A percentile compares a stretch with the other conserved stretches of the same genome.
Conservation (phyloP, 1,140 invertebrate genomes). For the Teleopsis dalmanni region DNA sequence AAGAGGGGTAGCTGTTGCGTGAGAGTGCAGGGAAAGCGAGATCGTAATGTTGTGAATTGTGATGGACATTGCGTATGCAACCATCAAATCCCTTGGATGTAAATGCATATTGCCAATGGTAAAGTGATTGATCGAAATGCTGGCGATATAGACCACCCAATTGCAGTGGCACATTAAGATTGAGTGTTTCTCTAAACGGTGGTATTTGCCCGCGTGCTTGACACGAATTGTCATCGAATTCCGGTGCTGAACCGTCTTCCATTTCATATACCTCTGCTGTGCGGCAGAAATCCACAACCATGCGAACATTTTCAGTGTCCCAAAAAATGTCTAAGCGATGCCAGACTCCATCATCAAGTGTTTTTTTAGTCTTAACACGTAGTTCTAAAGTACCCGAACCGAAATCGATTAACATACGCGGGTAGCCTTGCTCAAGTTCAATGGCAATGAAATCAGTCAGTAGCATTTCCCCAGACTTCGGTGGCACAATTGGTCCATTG, state of each 20-base stretch:
- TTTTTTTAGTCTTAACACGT: conserved; percentile 50
- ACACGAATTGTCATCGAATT: conserved; percentile 55
- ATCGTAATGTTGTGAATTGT: conserved; percentile 62
- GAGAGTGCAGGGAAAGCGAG: conserved; percentile 51
- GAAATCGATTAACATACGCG: conserved; percentile 59
- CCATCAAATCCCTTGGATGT: conserved; percentile 54
- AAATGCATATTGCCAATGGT: conserved; percentile 49
- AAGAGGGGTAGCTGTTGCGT: conserved; percentile 51
- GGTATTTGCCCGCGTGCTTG: conserved; percentile 54
- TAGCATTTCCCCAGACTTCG: conserved; percentile 48
- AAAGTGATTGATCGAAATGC: conserved; percentile 48
- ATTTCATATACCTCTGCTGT: conserved; percentile 48
- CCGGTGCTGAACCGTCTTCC: conserved; percentile 50
- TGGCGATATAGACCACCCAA: conserved; percentile 55
- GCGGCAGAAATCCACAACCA: conserved; percentile 60
- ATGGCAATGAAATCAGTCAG: conserved; percentile 60
- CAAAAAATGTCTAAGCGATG: conserved; percentile 62
- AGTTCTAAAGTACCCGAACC: conserved; percentile 59
- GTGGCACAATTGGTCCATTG: conserved; percentile 60
- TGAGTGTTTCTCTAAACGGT: conserved; percentile 61
- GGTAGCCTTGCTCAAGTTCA: conserved; percentile 57
- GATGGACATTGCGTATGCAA: conserved; percentile 60
- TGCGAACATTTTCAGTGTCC: conserved; percentile 52
- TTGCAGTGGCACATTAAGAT: conserved; percentile 61
- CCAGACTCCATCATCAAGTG: conserved; percentile 60